Evolutionary conservation across 2,113 vertebrate species (phyloP).

Genomic region (Sander vitreus): DNA sequence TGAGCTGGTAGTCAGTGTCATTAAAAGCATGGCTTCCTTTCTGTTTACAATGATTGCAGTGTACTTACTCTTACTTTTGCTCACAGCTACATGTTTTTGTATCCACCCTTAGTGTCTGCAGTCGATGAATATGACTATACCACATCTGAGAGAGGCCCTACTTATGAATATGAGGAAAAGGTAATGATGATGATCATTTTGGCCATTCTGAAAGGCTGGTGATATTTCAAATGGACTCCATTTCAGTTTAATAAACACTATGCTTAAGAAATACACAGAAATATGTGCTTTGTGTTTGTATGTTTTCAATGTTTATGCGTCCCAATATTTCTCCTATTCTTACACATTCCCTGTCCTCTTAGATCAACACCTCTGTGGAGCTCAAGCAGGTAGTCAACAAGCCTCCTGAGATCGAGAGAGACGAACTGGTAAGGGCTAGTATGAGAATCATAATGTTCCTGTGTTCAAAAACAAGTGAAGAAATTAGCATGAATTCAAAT

Average conservation of each 20-base stretch:
- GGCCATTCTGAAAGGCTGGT: background rate
- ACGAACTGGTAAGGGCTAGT: constrained; percentile 83
- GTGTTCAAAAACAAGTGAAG: background rate
- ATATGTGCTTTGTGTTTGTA: background rate
- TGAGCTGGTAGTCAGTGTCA: constrained; percentile 56
- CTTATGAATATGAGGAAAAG: constrained; percentile 87
- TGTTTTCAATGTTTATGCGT: constrained; percentile 5
- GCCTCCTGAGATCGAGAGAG: constrained; percentile 89
- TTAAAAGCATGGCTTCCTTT: background rate
- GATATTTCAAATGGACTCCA: background rate
- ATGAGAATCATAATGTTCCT: background rate
- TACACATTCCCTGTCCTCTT: background rate
- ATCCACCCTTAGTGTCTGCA: constrained; percentile 59
- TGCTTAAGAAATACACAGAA: background rate
- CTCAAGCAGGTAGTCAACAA: constrained; percentile 90
- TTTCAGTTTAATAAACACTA: background rate
- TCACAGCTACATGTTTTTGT: constrained; percentile 15
- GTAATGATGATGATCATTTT: constrained; percentile 58
- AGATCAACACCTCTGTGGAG: constrained; percentile 88
- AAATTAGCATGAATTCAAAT: background rate
- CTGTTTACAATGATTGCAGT: background rate
- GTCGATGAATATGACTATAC: constrained; percentile 87
- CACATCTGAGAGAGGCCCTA: constrained; percentile 84
- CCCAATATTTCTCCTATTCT: background rate
- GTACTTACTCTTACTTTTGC: background rate